Percentiles rank a stretch among this genome's conserved stretches.
These are phyloP conservation scores for Calonectris borealis DNA, from an alignment of 2,113 vertebrate species.

Conservation along the genomic window DNA sequence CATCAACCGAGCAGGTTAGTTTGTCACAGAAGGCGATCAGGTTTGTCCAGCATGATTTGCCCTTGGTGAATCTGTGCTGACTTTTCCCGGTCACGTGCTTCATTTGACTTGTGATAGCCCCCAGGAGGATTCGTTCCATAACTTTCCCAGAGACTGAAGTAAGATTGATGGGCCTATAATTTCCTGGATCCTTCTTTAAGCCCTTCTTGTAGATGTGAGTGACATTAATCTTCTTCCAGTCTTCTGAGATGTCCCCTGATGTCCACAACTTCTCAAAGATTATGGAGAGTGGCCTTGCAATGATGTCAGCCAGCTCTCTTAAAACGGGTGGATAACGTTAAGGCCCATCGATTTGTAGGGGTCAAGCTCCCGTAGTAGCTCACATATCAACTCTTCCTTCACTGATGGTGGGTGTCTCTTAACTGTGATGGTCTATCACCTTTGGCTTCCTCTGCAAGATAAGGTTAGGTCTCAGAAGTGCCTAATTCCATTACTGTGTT, in stretches of 20 bases:
- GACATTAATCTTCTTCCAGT: neutral
- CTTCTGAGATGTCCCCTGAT: neutral
- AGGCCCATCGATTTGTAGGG: neutral
- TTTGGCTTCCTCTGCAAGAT: no score
- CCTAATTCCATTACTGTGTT: neutral
- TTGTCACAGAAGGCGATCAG: neutral
- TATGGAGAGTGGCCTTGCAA: neutral
- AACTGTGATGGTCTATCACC: neutral
- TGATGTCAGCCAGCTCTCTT: neutral
- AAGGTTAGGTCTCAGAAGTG: neutral
- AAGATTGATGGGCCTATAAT: neutral
- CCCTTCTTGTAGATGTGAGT: neutral
- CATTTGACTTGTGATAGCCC: neutral
- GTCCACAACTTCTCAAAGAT: neutral
- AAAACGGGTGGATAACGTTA: neutral
- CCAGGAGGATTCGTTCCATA: neutral
- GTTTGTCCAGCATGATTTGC: neutral
- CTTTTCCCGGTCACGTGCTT: neutral
- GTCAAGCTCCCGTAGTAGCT: neutral
- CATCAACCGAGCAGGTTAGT: neutral
- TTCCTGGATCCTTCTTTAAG: neutral
- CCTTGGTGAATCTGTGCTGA: neutral
- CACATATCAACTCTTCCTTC: neutral
- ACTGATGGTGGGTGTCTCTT: neutral
- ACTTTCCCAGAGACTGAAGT: neutral